Percentiles rank a stretch among this genome's conserved stretches.
These are phyloP conservation scores for Sisor rabdophorus DNA, from an alignment of 2,113 vertebrate genomes.

Conservation along the genomic window DNA sequence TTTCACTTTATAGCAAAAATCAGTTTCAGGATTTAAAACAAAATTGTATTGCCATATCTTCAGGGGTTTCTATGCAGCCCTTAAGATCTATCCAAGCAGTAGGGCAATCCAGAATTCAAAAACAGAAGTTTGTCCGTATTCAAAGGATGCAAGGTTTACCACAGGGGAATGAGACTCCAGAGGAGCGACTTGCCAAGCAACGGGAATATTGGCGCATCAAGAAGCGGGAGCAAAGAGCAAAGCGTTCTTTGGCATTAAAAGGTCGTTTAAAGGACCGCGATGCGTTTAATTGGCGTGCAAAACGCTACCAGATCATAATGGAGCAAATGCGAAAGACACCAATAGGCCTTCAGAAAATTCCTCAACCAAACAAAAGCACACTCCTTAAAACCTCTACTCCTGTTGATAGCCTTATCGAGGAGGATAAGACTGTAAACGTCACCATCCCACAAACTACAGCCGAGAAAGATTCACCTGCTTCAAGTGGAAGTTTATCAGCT, in stretches of 20 bases:
- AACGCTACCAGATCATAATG: conserved; percentile 62
- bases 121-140: conserved; percentile 56
- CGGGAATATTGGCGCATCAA: conserved; percentile 73
- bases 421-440: conserved; percentile 66
- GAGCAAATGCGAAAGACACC: conserved; percentile 62
- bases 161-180: conserved; percentile 55
- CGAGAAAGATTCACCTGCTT: conserved; percentile 10
- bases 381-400: conserved; percentile 46
- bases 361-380: conserved; percentile 41
- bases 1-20: conserved; percentile 14
- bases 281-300: conserved; percentile 60
- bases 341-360: conserved; percentile 22
- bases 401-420: conserved; percentile 70
- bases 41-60: neutral
- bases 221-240: conserved; percentile 73
- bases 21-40: conserved; percentile 20
- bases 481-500: conserved; percentile 3
- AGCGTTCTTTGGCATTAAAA: conserved; percentile 65
- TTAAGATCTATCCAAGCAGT: conserved; percentile 41
- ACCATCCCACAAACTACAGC: conserved; percentile 50
- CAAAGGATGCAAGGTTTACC: conserved; percentile 57
- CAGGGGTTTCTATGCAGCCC: conserved; percentile 36
- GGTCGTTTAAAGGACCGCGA: conserved; percentile 64
- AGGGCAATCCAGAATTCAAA: conserved; percentile 49
- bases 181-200: conserved; percentile 64